Base-by-base conservation (phyloP, 2,888 invertebrate species). In the Junonia oenone region DNA sequence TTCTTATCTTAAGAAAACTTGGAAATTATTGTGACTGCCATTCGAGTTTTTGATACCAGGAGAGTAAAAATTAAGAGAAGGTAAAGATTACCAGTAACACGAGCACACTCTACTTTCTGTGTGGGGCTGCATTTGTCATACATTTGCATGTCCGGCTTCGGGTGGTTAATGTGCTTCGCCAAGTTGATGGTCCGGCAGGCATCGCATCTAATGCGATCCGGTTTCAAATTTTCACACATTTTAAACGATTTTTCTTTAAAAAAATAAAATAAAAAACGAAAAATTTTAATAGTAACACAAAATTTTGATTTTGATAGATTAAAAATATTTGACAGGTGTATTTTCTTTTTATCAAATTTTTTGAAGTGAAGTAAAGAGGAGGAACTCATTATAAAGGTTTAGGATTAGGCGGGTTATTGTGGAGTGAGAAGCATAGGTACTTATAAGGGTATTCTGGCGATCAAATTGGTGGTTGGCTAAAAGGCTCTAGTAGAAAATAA, bases 131-230 rank as follows among this genome's bases (percentile, higher is more conserved):
- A 86, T 68, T 86, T 88, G 6, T 87, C 84, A 55, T 83, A 81
- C 31, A 85, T 69, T 57, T 84, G 81, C 87, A 89, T 87, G 56
- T 87, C 75, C 1, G 86, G 85, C 40, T 87, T 87, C 0, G 77
- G 70, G 0, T 75, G 73, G 4, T 75, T 73, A 1, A 71, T 63
- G 14, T 78, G 72, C 40, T 81, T 82, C 0, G 89, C 89, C 57
- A 90, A 62, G 63, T 90, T 90, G 47, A 90, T 90, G 6, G 89
- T 90, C 2, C 87, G 81, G 56, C 87, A 88, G 0, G 79, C 73
- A 40, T 86, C 84, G 69, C 88, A 88, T 26, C 70, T 66, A 56
- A 65, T 62, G 15, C 78, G 75, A 9, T 72, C 71, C 6, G 68
- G 57, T 14, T 72, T 72, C 35, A 77, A 47, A 55, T 78, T 77